A percentile compares a stretch with the other conserved stretches of the same genome.
Conservation (phyloP, 1,140 invertebrate genomes). For the Drosophila grimshawi region DNA sequence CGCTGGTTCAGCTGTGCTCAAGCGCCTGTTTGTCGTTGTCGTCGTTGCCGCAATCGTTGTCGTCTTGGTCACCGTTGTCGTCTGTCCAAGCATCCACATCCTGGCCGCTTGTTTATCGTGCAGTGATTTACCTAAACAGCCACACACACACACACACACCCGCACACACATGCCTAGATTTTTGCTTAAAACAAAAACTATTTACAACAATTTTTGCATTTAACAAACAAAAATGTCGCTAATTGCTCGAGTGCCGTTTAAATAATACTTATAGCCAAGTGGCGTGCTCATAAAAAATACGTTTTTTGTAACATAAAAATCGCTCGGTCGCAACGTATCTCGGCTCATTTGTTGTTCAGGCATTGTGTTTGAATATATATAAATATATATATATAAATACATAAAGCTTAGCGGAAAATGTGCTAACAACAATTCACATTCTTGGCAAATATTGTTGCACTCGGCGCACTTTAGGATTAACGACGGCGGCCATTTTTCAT, state of each 20-base stretch:
- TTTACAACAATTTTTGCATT: slow-evolving; percentile 32
- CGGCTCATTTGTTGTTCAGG: slow-evolving; percentile 36
- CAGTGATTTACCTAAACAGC: slow-evolving; percentile 21
- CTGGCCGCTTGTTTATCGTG: slow-evolving; percentile 27
- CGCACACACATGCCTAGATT: background rate
- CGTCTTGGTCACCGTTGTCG: slow-evolving; percentile 16
- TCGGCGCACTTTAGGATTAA: slow-evolving; percentile 56
- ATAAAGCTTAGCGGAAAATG: slow-evolving; percentile 40
- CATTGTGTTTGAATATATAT: no score
- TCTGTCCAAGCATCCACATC: slow-evolving; percentile 19
- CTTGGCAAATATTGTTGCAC: slow-evolving; percentile 39
- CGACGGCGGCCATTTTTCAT: slow-evolving; percentile 66
- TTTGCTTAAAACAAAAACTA: slow-evolving; percentile 1
- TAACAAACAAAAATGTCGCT: slow-evolving; percentile 28
- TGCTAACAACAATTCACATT: slow-evolving; percentile 60
- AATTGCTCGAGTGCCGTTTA: slow-evolving; percentile 37
- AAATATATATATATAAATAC: no score
- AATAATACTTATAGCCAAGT: slow-evolving; percentile 27
- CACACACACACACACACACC: no score
- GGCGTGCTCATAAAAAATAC: slow-evolving; percentile 44
- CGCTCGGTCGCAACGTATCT: slow-evolving; percentile 49
- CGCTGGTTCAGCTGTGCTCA: slow-evolving; percentile 80
- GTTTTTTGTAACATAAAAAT: slow-evolving; percentile 61
- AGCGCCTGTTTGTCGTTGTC: slow-evolving; percentile 43
- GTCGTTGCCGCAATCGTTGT: slow-evolving; percentile 35